Percentiles rank a stretch among this genome's conserved stretches.
Conservation (phyloP, 2,888 invertebrate species). For the Acanthosoma haemorrhoidale region DNA sequence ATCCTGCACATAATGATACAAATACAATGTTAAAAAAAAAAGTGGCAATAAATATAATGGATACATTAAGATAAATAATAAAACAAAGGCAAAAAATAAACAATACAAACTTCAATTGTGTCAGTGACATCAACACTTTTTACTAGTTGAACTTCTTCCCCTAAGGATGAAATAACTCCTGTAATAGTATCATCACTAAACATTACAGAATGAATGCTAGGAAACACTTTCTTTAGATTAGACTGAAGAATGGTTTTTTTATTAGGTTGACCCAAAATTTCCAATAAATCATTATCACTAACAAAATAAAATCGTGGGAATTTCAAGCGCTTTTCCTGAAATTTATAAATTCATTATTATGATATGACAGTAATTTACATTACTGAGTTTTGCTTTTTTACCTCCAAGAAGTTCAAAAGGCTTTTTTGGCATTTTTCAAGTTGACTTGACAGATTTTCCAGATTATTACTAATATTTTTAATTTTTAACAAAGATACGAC, state of each 20-base stretch:
- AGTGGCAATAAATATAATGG: neutral
- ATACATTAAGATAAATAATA: neutral
- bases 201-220: constrained; percentile 78
- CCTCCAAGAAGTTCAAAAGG: constrained; percentile 88
- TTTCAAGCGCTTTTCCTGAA: constrained; percentile 81
- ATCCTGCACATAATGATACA: constrained; percentile 47
- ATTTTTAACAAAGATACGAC: constrained; percentile 71
- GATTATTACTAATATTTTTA: constrained; percentile 61
- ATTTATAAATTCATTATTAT: neutral
- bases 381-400: constrained; percentile 47
- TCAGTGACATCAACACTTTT: constrained; percentile 65
- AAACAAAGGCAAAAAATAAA: neutral
- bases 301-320: constrained; percentile 96
- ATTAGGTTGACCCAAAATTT: constrained; percentile 87
- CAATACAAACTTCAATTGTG: constrained; percentile 63
- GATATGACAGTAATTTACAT: too few species aligned
- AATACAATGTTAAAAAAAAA: neutral
- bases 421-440: constrained; percentile 88
- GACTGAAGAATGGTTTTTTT: constrained; percentile 85
- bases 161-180: constrained; percentile 69
- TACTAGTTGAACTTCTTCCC: constrained; percentile 64
- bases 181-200: constrained; percentile 56
- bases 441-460: constrained; percentile 80
- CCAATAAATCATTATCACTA: constrained; percentile 94
- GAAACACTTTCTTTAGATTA: constrained; percentile 93